Conservation (phyloP, 1,140 invertebrate species). For the Ceratoteleas bidentatus region DNA sequence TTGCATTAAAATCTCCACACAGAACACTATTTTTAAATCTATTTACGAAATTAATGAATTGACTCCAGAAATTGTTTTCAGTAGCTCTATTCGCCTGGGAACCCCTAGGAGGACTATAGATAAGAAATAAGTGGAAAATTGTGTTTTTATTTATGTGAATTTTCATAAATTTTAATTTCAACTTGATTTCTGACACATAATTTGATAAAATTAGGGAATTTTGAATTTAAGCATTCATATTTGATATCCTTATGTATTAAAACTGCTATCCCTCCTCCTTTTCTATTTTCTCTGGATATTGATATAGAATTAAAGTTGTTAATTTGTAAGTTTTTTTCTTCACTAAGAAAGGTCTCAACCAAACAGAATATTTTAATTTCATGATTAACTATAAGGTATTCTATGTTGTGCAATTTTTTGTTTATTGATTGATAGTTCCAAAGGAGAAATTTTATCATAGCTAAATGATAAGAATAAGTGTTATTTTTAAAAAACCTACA, state of each 20-base stretch:
- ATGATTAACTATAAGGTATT: conserved; percentile 1
- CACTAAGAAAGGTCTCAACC: conserved; percentile 7
- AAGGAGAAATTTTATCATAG: conserved; percentile 16
- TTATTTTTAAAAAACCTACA: too few relatives aligned
- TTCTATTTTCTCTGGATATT: conserved; percentile 5
- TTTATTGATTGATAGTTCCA: conserved; percentile 19
- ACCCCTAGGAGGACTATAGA: background rate
- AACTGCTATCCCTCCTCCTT: conserved; percentile 2
- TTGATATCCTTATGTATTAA: conserved; percentile 3
- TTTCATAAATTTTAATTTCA: conserved; percentile 2
- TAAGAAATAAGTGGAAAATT: background rate
- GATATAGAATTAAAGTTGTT: conserved; percentile 7
- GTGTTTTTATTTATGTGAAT: conserved; percentile 4
- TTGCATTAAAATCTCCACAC: background rate
- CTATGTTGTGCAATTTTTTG: conserved; percentile 11
- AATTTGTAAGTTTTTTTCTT: background rate
- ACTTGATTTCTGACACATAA: background rate
- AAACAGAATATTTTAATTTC: conserved; percentile 25
- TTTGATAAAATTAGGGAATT: conserved; percentile 3
- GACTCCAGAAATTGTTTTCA: conserved; percentile 1
- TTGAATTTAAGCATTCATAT: conserved; percentile 1
- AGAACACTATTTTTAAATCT: too few relatives aligned
- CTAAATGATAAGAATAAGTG: too few relatives aligned
- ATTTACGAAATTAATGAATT: background rate
- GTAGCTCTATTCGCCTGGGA: background rate